A percentile compares a stretch with the other conserved stretches of the same genome.
Conservation (phyloP, 2,797 vertebrate species). For the Podarcis lilfordi region DNA sequence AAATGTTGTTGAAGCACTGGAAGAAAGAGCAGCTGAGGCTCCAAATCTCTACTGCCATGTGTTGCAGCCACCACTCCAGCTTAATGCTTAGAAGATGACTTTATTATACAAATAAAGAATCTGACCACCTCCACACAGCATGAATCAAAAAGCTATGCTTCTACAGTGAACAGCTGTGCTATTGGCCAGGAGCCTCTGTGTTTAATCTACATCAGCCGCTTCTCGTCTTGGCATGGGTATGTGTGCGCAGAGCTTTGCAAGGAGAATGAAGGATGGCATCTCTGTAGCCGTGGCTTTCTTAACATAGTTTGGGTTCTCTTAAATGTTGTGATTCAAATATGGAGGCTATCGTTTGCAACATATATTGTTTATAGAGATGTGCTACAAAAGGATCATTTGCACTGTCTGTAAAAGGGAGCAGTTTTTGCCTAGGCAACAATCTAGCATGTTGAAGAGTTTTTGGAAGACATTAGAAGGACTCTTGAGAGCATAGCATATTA, state of each 20-base stretch:
- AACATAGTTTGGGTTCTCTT: background rate
- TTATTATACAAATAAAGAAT: conserved; percentile 30
- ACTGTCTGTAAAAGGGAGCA: background rate
- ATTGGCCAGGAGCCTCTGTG: background rate
- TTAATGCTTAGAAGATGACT: conserved; percentile 22
- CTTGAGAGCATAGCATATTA: background rate
- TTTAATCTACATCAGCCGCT: conserved; percentile 14
- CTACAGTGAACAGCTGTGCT: conserved; percentile 23
- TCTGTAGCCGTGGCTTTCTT: background rate
- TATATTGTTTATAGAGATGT: background rate
- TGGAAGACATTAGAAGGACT: background rate
- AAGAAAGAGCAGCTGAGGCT: conserved; percentile 31
- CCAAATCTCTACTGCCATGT: conserved; percentile 19
- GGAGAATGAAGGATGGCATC: background rate
- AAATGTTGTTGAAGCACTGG: background rate
- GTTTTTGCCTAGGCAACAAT: background rate
- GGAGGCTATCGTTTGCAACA: background rate
- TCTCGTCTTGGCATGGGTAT: conserved; percentile 7
- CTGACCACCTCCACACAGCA: conserved; percentile 2
- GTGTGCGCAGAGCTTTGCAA: conserved; percentile 8
- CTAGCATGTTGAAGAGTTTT: background rate
- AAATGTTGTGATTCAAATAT: background rate
- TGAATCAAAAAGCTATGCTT: conserved; percentile 23
- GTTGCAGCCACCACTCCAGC: conserved; percentile 9
- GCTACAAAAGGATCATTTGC: background rate